These are phyloP conservation scores for Rutilus rutilus DNA, from an alignment of 2,113 vertebrate species.

Conservation along the genomic window DNA sequence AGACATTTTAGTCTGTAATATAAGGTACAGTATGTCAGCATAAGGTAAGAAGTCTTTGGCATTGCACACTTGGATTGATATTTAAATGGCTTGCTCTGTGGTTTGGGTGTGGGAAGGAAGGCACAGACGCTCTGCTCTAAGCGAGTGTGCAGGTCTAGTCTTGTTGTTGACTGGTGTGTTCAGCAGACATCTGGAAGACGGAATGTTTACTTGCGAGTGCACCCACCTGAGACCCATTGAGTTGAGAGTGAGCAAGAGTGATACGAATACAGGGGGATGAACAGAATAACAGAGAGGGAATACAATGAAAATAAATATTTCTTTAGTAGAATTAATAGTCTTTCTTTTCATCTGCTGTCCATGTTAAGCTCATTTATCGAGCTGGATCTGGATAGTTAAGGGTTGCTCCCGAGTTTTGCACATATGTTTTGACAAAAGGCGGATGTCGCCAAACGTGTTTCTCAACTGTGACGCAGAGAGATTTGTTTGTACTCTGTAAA, in stretches of 20 bases:
- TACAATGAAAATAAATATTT: too few relatives aligned
- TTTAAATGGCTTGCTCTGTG: background rate
- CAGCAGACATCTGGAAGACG: constrained; percentile 76
- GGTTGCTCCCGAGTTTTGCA: constrained; percentile 42
- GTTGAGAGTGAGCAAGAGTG: constrained; percentile 37
- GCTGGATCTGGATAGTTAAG: constrained; percentile 45
- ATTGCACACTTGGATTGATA: background rate
- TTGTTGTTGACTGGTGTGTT: constrained; percentile 74
- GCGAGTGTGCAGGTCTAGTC: constrained; percentile 82
- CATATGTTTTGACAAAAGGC: constrained; percentile 62
- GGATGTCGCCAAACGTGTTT: constrained; percentile 73
- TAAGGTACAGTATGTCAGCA: background rate
- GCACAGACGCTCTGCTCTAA: constrained; percentile 59
- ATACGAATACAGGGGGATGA: background rate
- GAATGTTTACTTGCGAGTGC: constrained; percentile 74
- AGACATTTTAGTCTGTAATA: background rate
- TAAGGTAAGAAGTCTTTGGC: background rate
- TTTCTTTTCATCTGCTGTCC: constrained; percentile 21
- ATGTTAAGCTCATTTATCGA: constrained; percentile 3
- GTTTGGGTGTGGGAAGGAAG: constrained; percentile 9
- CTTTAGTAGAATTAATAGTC: background rate
- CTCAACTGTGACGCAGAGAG: constrained; percentile 54
- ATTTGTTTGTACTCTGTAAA: constrained; percentile 61
- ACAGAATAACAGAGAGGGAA: background rate
- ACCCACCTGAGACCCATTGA: constrained; percentile 60